phyloP scores from a whole-genome alignment of 2,797 vertebrate genomes.

The Pangasius mekongensis region DNA sequence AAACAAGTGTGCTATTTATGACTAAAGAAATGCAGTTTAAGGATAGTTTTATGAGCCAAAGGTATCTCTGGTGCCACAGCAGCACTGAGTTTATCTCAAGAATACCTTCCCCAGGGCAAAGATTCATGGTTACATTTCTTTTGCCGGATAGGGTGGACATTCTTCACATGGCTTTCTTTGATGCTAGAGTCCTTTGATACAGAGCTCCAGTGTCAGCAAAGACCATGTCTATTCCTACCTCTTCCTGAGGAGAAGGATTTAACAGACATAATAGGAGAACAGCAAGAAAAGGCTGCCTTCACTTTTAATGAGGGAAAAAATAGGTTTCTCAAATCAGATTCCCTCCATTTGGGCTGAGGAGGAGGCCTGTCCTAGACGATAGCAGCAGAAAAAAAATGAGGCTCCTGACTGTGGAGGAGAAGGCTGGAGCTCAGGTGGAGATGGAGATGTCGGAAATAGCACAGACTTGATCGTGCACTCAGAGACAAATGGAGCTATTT shows the following conservation, averaged over 20 bases:
- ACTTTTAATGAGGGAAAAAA: slow-evolving; percentile 60
- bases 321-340: slow-evolving; percentile 54
- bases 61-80: slow-evolving; percentile 20
- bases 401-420: slow-evolving; percentile 28
- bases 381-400: slow-evolving; percentile 35
- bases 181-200: slow-evolving; percentile 40
- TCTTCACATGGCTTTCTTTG: slow-evolving; percentile 49
- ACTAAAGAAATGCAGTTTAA: neutral
- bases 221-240: slow-evolving; percentile 66
- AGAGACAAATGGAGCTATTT: slow-evolving; percentile 47
- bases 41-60: neutral
- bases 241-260: slow-evolving; percentile 67
- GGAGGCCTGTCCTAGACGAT: slow-evolving; percentile 35
- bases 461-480: slow-evolving; percentile 42
- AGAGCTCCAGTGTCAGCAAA: slow-evolving; percentile 59
- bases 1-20: neutral
- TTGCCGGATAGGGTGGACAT: slow-evolving; percentile 25
- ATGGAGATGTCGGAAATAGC: slow-evolving; percentile 52
- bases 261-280: slow-evolving; percentile 62
- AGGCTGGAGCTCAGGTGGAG: slow-evolving; percentile 42
- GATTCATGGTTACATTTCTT: slow-evolving; percentile 17
- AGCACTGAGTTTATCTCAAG: slow-evolving; percentile 32
- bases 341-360: slow-evolving; percentile 39
- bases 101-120: neutral
- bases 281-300: slow-evolving; percentile 45